phyloP scores from a whole-genome alignment of 2,888 invertebrate genomes.

The Steinernema scapterisci region DNA sequence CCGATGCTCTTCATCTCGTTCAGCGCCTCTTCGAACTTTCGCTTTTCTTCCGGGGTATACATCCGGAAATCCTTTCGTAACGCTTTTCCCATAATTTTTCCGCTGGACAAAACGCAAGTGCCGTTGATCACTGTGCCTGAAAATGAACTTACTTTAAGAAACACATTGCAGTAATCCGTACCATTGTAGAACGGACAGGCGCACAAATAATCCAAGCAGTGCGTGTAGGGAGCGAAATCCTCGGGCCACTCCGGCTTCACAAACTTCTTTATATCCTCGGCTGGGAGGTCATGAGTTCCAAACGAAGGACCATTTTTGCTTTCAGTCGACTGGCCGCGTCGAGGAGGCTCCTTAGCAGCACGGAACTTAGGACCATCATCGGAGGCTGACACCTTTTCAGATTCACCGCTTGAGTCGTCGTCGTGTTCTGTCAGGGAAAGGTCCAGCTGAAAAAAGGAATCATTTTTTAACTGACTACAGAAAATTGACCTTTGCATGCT shows the following conservation, averaged over 20 bases:
- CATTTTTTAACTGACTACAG: background rate
- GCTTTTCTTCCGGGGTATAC: constrained; percentile 47
- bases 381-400: background rate
- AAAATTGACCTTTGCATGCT: constrained; percentile 3
- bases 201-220: constrained; percentile 54
- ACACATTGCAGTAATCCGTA: background rate
- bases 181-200: constrained; percentile 49
- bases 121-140: constrained; percentile 36
- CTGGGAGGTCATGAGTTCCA: constrained; percentile 4
- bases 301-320: background rate
- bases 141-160: constrained; percentile 27
- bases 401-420: background rate
- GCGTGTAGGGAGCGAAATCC: constrained; percentile 43
- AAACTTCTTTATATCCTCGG: constrained; percentile 9
- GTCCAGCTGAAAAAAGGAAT: background rate
- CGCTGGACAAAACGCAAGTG: constrained; percentile 43
- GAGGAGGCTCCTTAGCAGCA: background rate
- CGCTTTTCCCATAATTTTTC: constrained; percentile 49
- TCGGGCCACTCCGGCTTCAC: constrained; percentile 39
- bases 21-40: constrained; percentile 34
- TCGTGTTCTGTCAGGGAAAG: background rate
- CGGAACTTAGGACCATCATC: constrained; percentile 12
- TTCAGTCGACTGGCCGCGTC: background rate
- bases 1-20: constrained; percentile 53
- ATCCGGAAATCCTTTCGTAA: constrained; percentile 43